A percentile compares a stretch with the other conserved stretches of the same genome.
phyloP scores from a whole-genome alignment of 2,797 vertebrate genomes.

The Sibirionetta formosa region DNA sequence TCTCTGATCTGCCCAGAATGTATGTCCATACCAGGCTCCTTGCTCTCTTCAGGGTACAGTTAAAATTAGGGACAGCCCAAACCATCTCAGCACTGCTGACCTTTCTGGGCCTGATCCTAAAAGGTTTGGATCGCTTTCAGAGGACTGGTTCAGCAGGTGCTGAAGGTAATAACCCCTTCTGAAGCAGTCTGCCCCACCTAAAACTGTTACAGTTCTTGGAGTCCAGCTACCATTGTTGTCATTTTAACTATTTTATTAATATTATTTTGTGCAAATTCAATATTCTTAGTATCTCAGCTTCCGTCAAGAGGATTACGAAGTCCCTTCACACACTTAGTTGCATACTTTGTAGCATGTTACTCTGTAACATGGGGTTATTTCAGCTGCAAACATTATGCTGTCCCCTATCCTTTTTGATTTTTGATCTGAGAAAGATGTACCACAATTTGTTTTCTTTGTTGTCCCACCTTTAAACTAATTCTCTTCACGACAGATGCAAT shows the following conservation, averaged over 20 bases:
- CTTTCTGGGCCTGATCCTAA: neutral
- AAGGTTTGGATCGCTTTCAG: neutral
- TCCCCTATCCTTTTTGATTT: neutral
- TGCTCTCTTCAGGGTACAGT: neutral
- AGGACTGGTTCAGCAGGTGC: neutral
- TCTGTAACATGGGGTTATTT: neutral
- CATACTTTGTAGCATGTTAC: neutral
- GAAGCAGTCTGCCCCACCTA: neutral
- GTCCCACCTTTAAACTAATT: neutral
- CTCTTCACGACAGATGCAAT: neutral
- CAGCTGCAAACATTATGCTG: neutral
- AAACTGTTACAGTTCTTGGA: neutral
- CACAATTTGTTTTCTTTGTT: neutral
- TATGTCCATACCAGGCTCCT: fast-evolving
- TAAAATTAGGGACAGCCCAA: neutral
- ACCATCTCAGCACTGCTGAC: neutral
- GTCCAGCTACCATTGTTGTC: neutral
- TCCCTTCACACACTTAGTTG: neutral
- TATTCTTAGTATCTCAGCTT: neutral
- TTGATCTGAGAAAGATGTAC: neutral
- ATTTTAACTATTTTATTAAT: neutral
- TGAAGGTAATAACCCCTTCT: neutral
- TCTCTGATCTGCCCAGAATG: neutral
- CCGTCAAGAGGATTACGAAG: neutral
- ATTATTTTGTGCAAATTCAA: neutral